Evolutionary conservation across 2,113 vertebrate genomes (phyloP).

Genomic region (Theristicus caerulescens): DNA sequence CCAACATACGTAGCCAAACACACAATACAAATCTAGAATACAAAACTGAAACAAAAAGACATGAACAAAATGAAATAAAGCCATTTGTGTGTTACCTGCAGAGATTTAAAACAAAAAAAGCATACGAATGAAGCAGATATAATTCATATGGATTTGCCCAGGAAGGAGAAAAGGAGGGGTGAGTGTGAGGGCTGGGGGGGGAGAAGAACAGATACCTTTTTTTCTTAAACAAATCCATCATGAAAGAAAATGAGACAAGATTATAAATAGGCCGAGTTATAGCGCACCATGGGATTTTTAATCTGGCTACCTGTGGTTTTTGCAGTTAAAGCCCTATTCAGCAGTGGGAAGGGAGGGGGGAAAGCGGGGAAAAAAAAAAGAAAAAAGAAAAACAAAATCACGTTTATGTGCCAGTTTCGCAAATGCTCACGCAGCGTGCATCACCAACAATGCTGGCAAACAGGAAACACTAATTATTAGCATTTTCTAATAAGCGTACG

Average conservation of each 20-base stretch:
- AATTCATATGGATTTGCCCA: slow-evolving; percentile 76
- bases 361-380: neutral
- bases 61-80: slow-evolving; percentile 50
- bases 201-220: slow-evolving; percentile 72
- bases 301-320: slow-evolving; percentile 85
- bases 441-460: slow-evolving; percentile 71
- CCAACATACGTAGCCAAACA: slow-evolving; percentile 57
- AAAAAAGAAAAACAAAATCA: slow-evolving; percentile 66
- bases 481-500: slow-evolving; percentile 62
- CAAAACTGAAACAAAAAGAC: slow-evolving; percentile 64
- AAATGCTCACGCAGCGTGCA: slow-evolving; percentile 77
- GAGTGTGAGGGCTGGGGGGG: slow-evolving; percentile 26
- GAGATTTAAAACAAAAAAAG: slow-evolving; percentile 72
- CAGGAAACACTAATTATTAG: slow-evolving; percentile 65
- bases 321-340: slow-evolving; percentile 78
- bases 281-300: slow-evolving; percentile 79
- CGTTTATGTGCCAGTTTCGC: slow-evolving; percentile 72
- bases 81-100: slow-evolving; percentile 71
- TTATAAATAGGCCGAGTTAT: slow-evolving; percentile 82
- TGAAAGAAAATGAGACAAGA: slow-evolving; percentile 81
- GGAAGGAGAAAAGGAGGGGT: slow-evolving; percentile 68
- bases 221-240: slow-evolving; percentile 77
- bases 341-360: slow-evolving; percentile 53
- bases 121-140: slow-evolving; percentile 57
- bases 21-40: slow-evolving; percentile 60